Conservation (phyloP, 2,888 invertebrate species). For the Terebella lapidaria region DNA sequence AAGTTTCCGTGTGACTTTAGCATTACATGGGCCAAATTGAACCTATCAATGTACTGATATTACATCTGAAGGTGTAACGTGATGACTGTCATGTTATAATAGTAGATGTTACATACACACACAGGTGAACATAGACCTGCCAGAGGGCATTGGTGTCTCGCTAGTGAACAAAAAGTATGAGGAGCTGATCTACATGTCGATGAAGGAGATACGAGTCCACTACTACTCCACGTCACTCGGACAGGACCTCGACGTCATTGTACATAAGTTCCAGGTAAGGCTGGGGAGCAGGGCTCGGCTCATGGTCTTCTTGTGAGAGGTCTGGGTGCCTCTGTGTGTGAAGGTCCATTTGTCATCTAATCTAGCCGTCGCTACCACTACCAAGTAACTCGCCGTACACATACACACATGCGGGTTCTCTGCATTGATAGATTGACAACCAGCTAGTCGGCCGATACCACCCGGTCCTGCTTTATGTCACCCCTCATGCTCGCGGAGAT, state of each 20-base stretch:
- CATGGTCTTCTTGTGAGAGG: neutral
- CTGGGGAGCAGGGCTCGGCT: too few species aligned
- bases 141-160: constrained; percentile 69
- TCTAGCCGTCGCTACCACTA: too few species aligned
- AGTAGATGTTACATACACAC: too few species aligned
- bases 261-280: constrained; percentile 18
- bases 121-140: constrained; percentile 42
- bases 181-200: constrained; percentile 70
- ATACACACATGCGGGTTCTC: too few species aligned
- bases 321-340: too few species aligned
- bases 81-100: too few species aligned
- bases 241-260: constrained; percentile 14
- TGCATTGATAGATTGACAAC: constrained; percentile 71
- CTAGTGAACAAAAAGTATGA: constrained; percentile 73
- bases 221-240: constrained; percentile 5
- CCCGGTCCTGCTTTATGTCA: constrained; percentile 69
- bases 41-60: too few species aligned
- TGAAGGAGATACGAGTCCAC: constrained; percentile 22
- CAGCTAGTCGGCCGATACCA: constrained; percentile 80
- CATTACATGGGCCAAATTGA: too few species aligned
- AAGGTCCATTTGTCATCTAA: too few species aligned
- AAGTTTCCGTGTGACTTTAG: too few species aligned
- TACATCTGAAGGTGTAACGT: too few species aligned
- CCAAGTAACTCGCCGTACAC: too few species aligned
- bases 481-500: constrained; percentile 28